A percentile compares a stretch with the other conserved stretches of the same genome.
Conservation (phyloP, 2,888 invertebrate species). For the Drosophila neonasuta region DNA sequence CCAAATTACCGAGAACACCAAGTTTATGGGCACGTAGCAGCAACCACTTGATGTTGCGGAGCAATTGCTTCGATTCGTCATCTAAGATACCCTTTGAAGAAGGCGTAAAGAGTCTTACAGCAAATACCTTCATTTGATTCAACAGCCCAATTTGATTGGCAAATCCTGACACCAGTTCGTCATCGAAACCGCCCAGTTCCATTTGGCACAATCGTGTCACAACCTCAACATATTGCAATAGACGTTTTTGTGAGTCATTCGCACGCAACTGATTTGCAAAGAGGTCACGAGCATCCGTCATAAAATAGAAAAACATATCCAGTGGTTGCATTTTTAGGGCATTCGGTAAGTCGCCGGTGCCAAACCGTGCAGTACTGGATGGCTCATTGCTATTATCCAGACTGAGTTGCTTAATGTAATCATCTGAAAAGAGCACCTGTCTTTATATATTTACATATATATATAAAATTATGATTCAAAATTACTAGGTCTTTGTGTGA, state of each 20-base stretch:
- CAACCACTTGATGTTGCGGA: conserved; percentile 60
- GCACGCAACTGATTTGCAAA: conserved; percentile 58
- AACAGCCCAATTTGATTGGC: conserved; percentile 59
- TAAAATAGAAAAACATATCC: conserved; percentile 73
- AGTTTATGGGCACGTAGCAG: conserved; percentile 57
- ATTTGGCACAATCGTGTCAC: conserved; percentile 65
- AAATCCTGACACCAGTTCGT: conserved; percentile 60
- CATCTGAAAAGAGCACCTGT: not conserved
- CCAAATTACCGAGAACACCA: conserved; percentile 32
- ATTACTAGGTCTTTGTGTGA: conserved; percentile 24
- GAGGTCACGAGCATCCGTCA: conserved; percentile 54
- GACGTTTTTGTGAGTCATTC: conserved; percentile 67
- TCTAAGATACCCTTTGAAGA: conserved; percentile 66
- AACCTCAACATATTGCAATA: conserved; percentile 62
- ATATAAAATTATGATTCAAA: not conserved
- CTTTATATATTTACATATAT: not conserved
- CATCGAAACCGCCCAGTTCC: conserved; percentile 73
- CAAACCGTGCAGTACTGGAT: conserved; percentile 25
- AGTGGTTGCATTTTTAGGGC: conserved; percentile 59
- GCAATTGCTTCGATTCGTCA: conserved; percentile 38
- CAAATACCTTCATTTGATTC: conserved; percentile 57
- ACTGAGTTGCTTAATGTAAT: conserved; percentile 17
- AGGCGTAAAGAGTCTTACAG: conserved; percentile 78
- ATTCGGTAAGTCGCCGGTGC: conserved; percentile 39
- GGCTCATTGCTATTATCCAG: conserved; percentile 7